phyloP scores from a whole-genome alignment of 2,797 vertebrate genomes.

The Geotrypetes seraphini region DNA sequence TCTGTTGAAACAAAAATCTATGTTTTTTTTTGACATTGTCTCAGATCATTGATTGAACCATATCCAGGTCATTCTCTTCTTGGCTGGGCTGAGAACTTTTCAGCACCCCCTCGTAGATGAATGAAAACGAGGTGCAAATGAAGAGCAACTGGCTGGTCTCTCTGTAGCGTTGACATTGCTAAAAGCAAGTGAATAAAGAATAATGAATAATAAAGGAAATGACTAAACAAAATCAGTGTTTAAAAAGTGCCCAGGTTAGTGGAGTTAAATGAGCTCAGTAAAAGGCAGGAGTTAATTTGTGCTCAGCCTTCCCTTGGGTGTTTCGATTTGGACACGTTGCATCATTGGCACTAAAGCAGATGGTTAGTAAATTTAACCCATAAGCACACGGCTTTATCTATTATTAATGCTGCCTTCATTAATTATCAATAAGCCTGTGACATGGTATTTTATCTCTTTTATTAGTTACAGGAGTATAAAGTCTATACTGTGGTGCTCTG shows the following conservation, averaged over 20 bases:
- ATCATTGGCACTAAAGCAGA: conserved; percentile 25
- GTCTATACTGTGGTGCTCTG: conserved; percentile 3
- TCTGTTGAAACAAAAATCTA: no score
- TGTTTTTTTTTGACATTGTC: no score
- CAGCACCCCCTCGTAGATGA: no score
- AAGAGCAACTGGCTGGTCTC: no score
- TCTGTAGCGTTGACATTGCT: no score
- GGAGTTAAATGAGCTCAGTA: conserved; percentile 16
- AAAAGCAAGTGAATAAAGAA: no score
- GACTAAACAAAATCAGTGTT: conserved; percentile 17
- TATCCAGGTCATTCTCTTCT: no score
- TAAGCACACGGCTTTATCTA: conserved; percentile 20
- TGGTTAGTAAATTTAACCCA: conserved; percentile 23
- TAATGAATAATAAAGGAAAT: conserved; percentile 10
- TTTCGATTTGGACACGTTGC: conserved; percentile 17
- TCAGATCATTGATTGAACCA: no score
- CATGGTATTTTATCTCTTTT: conserved; percentile 23
- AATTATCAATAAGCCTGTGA: conserved; percentile 33
- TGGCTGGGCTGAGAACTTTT: no score
- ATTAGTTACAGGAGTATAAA: conserved; percentile 11
- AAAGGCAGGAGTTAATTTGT: conserved; percentile 31
- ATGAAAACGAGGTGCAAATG: no score
- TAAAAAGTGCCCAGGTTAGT: conserved; percentile 10
- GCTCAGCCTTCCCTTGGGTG: conserved; percentile 21
- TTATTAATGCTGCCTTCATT: conserved; percentile 36